A percentile compares a stretch with the other conserved stretches of the same genome.
Conservation (phyloP, 2,113 vertebrate species). For the Oreotrochilus melanogaster region DNA sequence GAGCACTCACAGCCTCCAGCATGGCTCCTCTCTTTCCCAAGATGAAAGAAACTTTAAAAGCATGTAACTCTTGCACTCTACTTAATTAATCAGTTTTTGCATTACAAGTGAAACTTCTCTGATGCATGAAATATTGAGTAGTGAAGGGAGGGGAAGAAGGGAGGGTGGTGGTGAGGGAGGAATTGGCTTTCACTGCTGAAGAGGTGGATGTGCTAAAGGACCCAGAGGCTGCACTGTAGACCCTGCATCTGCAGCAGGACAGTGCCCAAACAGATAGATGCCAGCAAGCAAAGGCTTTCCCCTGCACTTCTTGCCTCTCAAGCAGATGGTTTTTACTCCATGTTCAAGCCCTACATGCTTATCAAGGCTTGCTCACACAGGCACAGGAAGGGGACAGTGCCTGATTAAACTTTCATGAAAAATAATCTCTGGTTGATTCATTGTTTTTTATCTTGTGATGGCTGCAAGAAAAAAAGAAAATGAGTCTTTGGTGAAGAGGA, state of each 20-base stretch:
- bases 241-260: neutral
- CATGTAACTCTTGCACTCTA: constrained; percentile 68
- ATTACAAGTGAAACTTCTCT: constrained; percentile 80
- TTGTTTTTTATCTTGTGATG: constrained; percentile 5
- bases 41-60: constrained; percentile 79
- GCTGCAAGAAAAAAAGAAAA: constrained; percentile 47
- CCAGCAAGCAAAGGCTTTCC: neutral
- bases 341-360: neutral
- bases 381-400: neutral
- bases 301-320: neutral
- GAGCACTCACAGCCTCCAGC: constrained; percentile 68
- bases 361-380: neutral
- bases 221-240: neutral
- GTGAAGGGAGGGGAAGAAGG: neutral
- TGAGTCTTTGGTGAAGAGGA: constrained; percentile 55
- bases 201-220: constrained; percentile 26
- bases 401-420: constrained; percentile 66
- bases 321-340: neutral
- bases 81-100: constrained; percentile 81
- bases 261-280: neutral
- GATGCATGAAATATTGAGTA: constrained; percentile 73
- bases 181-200: neutral
- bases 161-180: neutral
- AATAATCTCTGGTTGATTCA: constrained; percentile 61
- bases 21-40: constrained; percentile 48